A percentile compares a stretch with the other conserved stretches of the same genome.
phyloP scores from a whole-genome alignment of 2,113 vertebrate genomes.

The Silurus meridionalis region DNA sequence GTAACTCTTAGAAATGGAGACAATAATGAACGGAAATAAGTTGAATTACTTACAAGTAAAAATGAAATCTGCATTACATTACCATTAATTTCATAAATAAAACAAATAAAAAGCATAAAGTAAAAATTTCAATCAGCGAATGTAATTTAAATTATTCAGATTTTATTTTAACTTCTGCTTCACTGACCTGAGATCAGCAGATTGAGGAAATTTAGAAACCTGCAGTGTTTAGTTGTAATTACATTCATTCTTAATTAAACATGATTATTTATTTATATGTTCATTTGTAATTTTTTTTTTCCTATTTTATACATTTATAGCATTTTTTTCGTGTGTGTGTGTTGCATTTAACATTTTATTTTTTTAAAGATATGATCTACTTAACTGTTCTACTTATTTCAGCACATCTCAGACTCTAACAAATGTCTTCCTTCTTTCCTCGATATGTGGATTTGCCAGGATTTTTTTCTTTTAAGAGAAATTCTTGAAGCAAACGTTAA shows the following conservation, averaged over 20 bases:
- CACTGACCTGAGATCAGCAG: neutral
- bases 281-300: no score
- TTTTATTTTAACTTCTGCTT: no score
- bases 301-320: no score
- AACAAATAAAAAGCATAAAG: neutral
- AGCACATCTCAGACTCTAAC: no score
- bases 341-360: no score
- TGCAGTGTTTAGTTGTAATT: neutral
- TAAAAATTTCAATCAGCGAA: neutral
- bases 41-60: neutral
- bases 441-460: no score
- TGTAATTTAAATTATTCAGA: neutral
- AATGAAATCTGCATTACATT: neutral
- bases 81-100: neutral
- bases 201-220: neutral
- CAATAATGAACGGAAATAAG: neutral
- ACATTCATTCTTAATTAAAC: neutral
- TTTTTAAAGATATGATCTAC: no score
- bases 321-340: no score
- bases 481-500: no score
- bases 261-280: neutral
- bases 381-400: no score
- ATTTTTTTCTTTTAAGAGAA: no score
- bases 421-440: no score
- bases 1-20: neutral